Evolutionary conservation across 2,888 invertebrate species (phyloP).

Genomic region (Sarcophaga variegata): DNA sequence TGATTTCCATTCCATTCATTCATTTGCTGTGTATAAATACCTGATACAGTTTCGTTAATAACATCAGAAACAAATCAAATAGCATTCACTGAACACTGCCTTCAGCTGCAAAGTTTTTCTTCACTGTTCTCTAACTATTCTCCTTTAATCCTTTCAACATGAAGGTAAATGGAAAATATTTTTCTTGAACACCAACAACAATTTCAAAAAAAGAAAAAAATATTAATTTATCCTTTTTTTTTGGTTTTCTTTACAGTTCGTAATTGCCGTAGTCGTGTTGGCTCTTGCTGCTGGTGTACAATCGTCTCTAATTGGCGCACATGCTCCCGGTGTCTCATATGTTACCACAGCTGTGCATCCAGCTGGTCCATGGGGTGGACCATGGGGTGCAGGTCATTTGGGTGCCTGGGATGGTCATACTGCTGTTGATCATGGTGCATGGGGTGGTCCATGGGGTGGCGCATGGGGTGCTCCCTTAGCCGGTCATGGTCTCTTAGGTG

Average conservation of each 20-base stretch:
- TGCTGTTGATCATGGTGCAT: conserved; percentile 75
- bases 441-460: conserved; percentile 79
- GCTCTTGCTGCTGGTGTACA: conserved; percentile 79
- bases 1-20: conserved; percentile 69
- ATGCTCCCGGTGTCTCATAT: conserved; percentile 76
- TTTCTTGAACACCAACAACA: neutral
- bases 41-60: conserved; percentile 78
- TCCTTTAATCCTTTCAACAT: conserved; percentile 74
- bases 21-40: conserved; percentile 78
- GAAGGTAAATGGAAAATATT: conserved; percentile 76
- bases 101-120: conserved; percentile 50
- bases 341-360: conserved; percentile 76
- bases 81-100: conserved; percentile 78
- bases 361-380: conserved; percentile 56
- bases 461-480: conserved; percentile 78
- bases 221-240: neutral
- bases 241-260: conserved; percentile 75
- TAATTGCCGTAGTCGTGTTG: conserved; percentile 75
- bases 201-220: neutral
- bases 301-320: conserved; percentile 75
- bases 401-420: conserved; percentile 69
- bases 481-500: conserved; percentile 76
- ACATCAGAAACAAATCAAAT: conserved; percentile 80
- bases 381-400: conserved; percentile 39
- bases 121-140: conserved; percentile 37